phyloP scores from a whole-genome alignment of 2,113 vertebrate genomes.

The Brevimyrus niger region DNA sequence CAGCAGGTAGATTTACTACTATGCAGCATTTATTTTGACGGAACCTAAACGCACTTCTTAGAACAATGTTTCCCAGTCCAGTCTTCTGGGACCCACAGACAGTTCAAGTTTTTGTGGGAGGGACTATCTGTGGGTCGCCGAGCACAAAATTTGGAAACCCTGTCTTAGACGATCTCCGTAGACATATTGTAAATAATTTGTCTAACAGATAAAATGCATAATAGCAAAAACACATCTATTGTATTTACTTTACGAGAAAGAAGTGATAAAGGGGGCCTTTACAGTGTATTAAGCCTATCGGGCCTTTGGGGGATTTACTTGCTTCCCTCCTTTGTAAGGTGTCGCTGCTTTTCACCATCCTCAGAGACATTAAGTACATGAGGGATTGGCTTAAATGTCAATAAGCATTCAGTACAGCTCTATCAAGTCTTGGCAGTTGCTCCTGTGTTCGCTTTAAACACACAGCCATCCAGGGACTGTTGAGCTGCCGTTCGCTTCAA shows the following conservation, averaged over 20 bases:
- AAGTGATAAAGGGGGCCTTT: neutral
- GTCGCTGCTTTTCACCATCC: neutral
- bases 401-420: constrained; percentile 14
- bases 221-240: neutral
- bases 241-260: constrained; percentile 4
- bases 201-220: neutral
- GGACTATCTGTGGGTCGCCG: neutral
- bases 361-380: neutral
- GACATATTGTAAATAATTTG: constrained; percentile 5
- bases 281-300: neutral
- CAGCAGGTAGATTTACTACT: neutral
- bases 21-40: neutral
- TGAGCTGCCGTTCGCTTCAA: neutral
- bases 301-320: neutral
- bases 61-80: neutral
- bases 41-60: neutral
- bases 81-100: neutral
- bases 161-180: neutral
- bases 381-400: constrained; percentile 23
- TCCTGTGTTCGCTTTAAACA: constrained; percentile 7
- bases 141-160: neutral
- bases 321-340: constrained; percentile 3
- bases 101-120: neutral
- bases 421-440: constrained; percentile 10
- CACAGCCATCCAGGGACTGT: neutral